Base-by-base conservation (phyloP, 2,888 invertebrate genomes). In the Oeneis ivallda region DNA sequence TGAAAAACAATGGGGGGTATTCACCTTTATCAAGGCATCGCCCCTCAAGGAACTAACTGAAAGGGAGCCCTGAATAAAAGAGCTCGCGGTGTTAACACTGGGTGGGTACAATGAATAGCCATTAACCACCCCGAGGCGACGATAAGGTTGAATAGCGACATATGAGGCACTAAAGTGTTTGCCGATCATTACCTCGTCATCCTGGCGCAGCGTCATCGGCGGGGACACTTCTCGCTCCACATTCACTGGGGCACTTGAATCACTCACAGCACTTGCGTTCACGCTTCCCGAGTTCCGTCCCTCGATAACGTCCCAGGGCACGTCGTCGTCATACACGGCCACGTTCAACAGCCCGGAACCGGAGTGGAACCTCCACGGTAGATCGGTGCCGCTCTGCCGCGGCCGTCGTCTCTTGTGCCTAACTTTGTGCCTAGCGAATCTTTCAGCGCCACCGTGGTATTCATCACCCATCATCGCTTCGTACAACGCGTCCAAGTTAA, bases 351-450 rank as follows among this genome's bases (percentile, higher is more conserved):
- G 76, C 79, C 84, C 83, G 74, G 89, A 85, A 71, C 93, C 93
- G 73, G 86, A 79, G 76, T 92, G 92, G 82, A 92, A 93, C 83
- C 92, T 86, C 93, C 93, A 92, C 71, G 90, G 92, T 70, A 85
- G 79, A 52, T 89, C 87, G 32, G 79, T 76, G 41, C 85, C 85
- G 71, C 80, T 83, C 74, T 87, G 85, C 72, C 91, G 80, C 6
- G 90, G 82, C 79, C 90, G 82, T 65, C 92, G 86, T 72, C 92
- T 79, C 89, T 92, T 92, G 70, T 92, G 92, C 71, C 92, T 77
- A 60, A 91, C 92, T 79, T 85, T 85, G 66, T 92, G 92, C 66
- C 89, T 80, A 43, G 89, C 87, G 73, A 86, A 89, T 72, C 89
- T 80, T 39, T 85, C 84, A 62, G 82, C 82, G 9, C 83, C 82